Percentiles rank a stretch among this genome's conserved stretches.
These are phyloP conservation scores for Cheilinus undulatus DNA, from an alignment of 2,113 vertebrate species.

Conservation along the genomic window DNA sequence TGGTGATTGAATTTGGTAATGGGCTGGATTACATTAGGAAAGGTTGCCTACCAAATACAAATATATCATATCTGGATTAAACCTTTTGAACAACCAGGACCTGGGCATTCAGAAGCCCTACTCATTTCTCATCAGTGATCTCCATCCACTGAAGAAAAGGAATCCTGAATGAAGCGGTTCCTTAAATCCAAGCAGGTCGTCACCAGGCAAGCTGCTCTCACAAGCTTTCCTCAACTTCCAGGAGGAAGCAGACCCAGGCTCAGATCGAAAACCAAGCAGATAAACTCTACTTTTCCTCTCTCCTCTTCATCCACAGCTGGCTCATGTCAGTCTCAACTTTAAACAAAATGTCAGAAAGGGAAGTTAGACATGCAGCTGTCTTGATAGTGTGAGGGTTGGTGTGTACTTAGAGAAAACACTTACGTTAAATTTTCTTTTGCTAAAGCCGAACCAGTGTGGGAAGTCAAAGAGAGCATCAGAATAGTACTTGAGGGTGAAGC, in stretches of 20 bases:
- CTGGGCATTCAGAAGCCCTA: not conserved
- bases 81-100: too few species aligned
- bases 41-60: too few species aligned
- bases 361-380: not conserved
- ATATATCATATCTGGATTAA: too few species aligned
- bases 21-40: too few species aligned
- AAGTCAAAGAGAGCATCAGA: slow-evolving; percentile 80
- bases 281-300: not conserved
- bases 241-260: not conserved
- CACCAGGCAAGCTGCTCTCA: not conserved
- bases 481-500: slow-evolving; percentile 76
- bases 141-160: not conserved
- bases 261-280: not conserved
- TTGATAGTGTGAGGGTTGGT: not conserved
- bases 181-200: not conserved
- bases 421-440: slow-evolving; percentile 72
- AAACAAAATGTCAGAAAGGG: not conserved
- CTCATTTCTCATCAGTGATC: not conserved
- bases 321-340: slow-evolving; percentile 52
- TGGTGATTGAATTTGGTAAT: too few species aligned
- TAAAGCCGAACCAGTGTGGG: slow-evolving; percentile 77
- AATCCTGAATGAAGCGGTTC: not conserved
- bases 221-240: not conserved
- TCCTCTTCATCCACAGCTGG: not conserved
- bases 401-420: fast-evolving